Evolutionary conservation across 2,797 vertebrate species (phyloP).

Genomic region (Gila robusta): DNA sequence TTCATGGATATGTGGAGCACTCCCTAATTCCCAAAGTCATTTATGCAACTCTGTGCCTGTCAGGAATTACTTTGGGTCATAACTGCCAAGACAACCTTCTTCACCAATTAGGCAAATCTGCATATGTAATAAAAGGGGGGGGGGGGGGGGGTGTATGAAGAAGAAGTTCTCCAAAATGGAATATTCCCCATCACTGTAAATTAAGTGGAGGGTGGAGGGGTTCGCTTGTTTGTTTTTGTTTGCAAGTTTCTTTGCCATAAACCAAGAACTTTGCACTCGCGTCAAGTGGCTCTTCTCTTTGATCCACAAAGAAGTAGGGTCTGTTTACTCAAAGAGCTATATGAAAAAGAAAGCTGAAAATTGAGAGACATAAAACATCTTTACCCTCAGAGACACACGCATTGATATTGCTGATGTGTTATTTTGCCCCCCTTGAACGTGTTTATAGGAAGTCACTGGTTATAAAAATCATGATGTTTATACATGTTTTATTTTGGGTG

Average conservation of each 20-base stretch:
- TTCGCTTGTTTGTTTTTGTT: conserved; percentile 62
- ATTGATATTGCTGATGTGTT: neutral
- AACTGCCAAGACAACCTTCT: conserved; percentile 70
- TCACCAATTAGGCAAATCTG: conserved; percentile 72
- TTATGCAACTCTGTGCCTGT: conserved; percentile 78
- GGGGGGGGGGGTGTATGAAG: conserved; percentile 53
- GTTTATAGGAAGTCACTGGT: conserved; percentile 13
- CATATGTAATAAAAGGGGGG: conserved; percentile 61
- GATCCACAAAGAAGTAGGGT: conserved; percentile 50
- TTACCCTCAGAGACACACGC: conserved; percentile 22
- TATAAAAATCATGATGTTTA: conserved; percentile 4
- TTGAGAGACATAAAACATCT: neutral
- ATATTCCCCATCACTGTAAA: conserved; percentile 33
- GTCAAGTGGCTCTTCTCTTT: conserved; percentile 68
- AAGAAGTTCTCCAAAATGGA: neutral
- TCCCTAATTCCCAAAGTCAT: conserved; percentile 81
- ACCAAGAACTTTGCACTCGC: conserved; percentile 56
- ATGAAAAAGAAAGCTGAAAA: conserved; percentile 39
- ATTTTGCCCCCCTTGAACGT: conserved; percentile 29
- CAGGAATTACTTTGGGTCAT: conserved; percentile 74
- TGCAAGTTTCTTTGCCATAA: conserved; percentile 59
- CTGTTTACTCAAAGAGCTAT: conserved; percentile 57
- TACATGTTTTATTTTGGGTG: neutral
- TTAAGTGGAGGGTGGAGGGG: conserved; percentile 41
- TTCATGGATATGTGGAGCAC: conserved; percentile 73